A percentile compares a stretch with the other conserved stretches of the same genome.
phyloP scores from a whole-genome alignment of 1,140 invertebrate genomes.

The Halyomorpha halys region DNA sequence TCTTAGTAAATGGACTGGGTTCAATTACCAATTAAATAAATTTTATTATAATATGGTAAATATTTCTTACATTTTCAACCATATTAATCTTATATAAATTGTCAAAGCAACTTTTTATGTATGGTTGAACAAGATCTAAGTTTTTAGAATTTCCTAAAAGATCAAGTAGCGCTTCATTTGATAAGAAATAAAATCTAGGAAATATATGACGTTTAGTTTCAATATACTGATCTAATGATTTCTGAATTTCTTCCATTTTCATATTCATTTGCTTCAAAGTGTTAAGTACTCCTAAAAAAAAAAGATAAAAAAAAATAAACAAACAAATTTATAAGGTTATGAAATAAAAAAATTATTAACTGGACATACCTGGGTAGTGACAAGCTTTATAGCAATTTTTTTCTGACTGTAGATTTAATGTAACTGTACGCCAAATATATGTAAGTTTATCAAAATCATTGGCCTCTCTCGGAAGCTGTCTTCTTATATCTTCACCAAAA shows the following conservation, averaged over 20 bases:
- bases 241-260: constrained; percentile 54
- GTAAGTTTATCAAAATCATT: constrained; percentile 62
- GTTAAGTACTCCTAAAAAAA: constrained; percentile 41
- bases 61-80: constrained; percentile 42
- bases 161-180: constrained; percentile 77
- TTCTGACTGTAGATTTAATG: constrained; percentile 37
- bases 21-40: neutral
- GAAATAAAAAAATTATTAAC: constrained; percentile 18
- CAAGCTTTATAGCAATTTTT: constrained; percentile 35
- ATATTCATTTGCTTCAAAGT: constrained; percentile 51
- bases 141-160: constrained; percentile 72
- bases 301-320: neutral
- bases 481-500: constrained; percentile 68
- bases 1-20: too few relatives aligned
- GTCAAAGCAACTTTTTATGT: constrained; percentile 76
- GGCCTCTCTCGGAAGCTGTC: constrained; percentile 68
- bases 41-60: neutral
- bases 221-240: constrained; percentile 68
- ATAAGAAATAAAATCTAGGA: constrained; percentile 78
- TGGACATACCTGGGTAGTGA: constrained; percentile 37
- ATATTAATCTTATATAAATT: constrained; percentile 67
- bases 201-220: constrained; percentile 74
- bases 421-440: constrained; percentile 59
- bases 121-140: constrained; percentile 68
- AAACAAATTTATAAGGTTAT: neutral